These are phyloP conservation scores for Corythoichthys haematopterus DNA, from an alignment of 2,113 vertebrate genomes.

Conservation along the genomic window DNA sequence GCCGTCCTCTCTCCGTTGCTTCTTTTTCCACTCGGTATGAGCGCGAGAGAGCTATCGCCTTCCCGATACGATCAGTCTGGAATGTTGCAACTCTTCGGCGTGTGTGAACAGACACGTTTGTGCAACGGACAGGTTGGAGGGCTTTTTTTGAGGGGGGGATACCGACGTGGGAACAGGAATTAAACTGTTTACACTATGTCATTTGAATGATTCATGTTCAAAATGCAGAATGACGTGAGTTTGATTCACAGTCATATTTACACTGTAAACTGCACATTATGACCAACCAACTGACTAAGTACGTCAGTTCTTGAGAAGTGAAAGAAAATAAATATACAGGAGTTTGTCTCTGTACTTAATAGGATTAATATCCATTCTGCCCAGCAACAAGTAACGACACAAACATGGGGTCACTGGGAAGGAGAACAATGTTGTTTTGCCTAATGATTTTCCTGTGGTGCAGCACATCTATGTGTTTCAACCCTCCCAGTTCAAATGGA, in stretches of 20 bases:
- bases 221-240: background rate
- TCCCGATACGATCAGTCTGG: slow-evolving; percentile 69
- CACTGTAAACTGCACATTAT: background rate
- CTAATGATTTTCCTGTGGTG: too few species aligned
- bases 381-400: too few species aligned
- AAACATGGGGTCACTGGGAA: too few species aligned
- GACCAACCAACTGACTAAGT: background rate
- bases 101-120: slow-evolving; percentile 67
- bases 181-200: slow-evolving; percentile 28
- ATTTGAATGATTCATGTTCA: slow-evolving; percentile 14
- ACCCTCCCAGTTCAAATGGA: too few species aligned
- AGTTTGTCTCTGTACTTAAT: too few species aligned
- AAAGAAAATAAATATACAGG: too few species aligned
- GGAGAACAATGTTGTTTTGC: too few species aligned
- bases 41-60: slow-evolving; percentile 37
- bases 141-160: slow-evolving; percentile 12
- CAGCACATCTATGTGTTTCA: too few species aligned
- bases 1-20: slow-evolving; percentile 14
- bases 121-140: slow-evolving; percentile 35
- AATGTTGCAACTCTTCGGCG: slow-evolving; percentile 57
- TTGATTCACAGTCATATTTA: slow-evolving; percentile 11
- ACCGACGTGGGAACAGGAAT: slow-evolving; percentile 25
- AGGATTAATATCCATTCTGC: too few species aligned
- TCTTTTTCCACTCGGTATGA: slow-evolving; percentile 3
- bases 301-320: background rate